Conservation (phyloP, 2,888 invertebrate genomes). For the Brachylomia viminalis region DNA sequence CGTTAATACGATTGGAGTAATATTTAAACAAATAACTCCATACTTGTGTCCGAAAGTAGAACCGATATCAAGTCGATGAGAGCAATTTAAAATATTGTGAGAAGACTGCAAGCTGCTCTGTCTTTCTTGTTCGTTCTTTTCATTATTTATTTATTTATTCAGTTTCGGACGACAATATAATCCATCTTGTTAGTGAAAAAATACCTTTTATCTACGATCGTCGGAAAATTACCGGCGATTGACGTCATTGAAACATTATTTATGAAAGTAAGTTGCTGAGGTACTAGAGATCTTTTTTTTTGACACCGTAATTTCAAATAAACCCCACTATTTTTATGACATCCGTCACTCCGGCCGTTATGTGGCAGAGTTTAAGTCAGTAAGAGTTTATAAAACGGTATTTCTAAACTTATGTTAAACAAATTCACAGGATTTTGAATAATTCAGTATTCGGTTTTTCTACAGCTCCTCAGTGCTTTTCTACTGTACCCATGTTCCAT, state of each 20-base stretch:
- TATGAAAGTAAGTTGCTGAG: neutral
- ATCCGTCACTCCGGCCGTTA: neutral
- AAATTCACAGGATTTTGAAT: too few species aligned
- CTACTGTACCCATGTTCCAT: too few species aligned
- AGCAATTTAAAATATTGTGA: conserved; percentile 12
- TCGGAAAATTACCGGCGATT: neutral
- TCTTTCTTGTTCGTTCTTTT: neutral
- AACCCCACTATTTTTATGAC: neutral
- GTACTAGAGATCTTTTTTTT: too few species aligned
- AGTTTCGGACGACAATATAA: too few species aligned
- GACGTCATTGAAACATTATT: neutral
- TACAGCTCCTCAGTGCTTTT: too few species aligned
- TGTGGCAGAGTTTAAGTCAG: neutral
- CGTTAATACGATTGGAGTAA: conserved; percentile 13
- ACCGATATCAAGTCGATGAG: neutral
- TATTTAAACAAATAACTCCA: conserved; percentile 12
- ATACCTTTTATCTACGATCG: neutral
- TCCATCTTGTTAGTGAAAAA: too few species aligned
- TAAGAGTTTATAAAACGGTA: too few species aligned
- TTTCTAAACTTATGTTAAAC: too few species aligned
- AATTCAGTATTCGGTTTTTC: too few species aligned
- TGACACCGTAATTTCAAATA: neutral
- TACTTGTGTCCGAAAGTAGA: neutral
- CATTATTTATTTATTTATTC: too few species aligned
- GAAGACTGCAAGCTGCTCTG: neutral